Conservation (phyloP, 2,113 vertebrate genomes). For the Motacilla alba region DNA sequence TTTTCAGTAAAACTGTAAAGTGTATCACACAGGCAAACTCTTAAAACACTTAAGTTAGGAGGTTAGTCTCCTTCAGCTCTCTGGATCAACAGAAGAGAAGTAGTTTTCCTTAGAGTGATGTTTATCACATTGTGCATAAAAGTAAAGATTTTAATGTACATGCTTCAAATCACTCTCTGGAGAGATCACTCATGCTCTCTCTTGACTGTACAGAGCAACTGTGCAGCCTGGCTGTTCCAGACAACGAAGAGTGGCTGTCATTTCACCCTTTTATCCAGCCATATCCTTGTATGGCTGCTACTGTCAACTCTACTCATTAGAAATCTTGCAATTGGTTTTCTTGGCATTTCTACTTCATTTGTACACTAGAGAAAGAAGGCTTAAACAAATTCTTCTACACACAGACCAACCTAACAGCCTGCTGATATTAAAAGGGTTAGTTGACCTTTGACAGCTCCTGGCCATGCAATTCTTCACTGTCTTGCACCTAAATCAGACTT, state of each 20-base stretch:
- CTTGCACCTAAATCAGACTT: not conserved
- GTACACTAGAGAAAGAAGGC: not conserved
- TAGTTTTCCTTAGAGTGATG: not conserved
- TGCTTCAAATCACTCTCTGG: not conserved
- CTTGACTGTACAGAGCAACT: accelerated
- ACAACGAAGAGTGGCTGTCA: not conserved
- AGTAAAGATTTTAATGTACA: not conserved
- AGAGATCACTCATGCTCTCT: accelerated
- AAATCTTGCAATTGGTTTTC: not conserved
- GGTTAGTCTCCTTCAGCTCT: not conserved
- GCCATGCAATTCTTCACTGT: not conserved
- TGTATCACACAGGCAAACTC: not conserved
- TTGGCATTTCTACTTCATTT: not conserved
- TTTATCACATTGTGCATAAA: not conserved
- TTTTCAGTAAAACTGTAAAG: not conserved
- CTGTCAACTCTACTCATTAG: not conserved
- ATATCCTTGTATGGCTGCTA: not conserved
- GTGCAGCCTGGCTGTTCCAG: not conserved
- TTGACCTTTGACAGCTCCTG: not conserved
- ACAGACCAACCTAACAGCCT: not conserved
- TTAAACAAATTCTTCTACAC: not conserved
- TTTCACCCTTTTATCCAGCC: not conserved
- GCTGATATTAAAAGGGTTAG: not conserved
- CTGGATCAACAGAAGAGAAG: not conserved
- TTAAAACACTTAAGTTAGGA: not conserved